Evolutionary conservation across 2,113 vertebrate genomes (phyloP), one percentile per base, ranked within the genome.

Genomic region (Platanista minor): DNA sequence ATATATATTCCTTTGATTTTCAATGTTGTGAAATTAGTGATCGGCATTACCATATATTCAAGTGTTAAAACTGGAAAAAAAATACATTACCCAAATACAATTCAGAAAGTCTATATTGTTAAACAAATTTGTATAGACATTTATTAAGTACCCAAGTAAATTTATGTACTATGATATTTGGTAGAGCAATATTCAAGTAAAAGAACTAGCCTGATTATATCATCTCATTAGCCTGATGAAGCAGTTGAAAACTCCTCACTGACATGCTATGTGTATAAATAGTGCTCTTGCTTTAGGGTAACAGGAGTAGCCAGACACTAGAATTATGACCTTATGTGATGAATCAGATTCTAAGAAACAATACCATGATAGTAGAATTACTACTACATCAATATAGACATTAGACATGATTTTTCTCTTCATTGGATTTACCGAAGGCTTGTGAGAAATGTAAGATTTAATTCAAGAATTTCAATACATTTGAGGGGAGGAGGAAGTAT

Each of bases 331-430:
- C 27, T 64, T 39, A 21, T 41, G 23, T 78, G 43, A 95, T 39
- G 20, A 2, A 80, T 23, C 31, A 13, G 6, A 78, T 36, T 89
- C 6, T 66, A 31, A 94, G 64, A 95, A 86, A 15, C 88, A 93
- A 61, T 77, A 91, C 2, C 43, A 41, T 64, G 23, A 62, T 41
- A 61, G 20, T 54, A 7, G 9, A 89, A 69, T 77, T 86, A 82
- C 36, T 36, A 75, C 43, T 72, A 64, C 17, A 88, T 91, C 46
- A 46, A 36, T 82, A 57, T 33, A 71, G 29, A 75, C 3, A 57
- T 90, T 84, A 69, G 33, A 92, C 84, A 94, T 71, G 2, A 93
- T 80, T 94, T 92, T 87, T 43, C 13, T 81, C 27, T 75, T 81
- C n/a, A 46, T 3, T 36, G 6, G 15, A 88, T 77, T 82, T 87